A percentile compares a stretch with the other conserved stretches of the same genome.
These are phyloP conservation scores for Enteromius radiatus DNA, from an alignment of 2,797 vertebrate species.

Conservation along the genomic window DNA sequence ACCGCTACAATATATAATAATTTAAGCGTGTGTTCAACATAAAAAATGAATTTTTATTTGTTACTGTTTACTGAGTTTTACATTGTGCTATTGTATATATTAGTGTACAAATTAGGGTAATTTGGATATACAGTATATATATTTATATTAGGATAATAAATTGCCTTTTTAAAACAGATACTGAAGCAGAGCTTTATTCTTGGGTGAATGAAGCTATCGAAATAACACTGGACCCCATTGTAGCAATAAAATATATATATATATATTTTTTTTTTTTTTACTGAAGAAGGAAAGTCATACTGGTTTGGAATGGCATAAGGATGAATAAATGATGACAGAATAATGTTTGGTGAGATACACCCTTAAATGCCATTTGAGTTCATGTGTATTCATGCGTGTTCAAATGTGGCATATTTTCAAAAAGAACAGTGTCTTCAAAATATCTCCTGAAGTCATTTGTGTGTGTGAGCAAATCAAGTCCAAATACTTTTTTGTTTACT, in stretches of 20 bases:
- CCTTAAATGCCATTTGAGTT: background rate
- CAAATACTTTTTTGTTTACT: background rate
- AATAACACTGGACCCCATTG: background rate
- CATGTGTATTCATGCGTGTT: background rate
- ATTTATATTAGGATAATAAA: background rate
- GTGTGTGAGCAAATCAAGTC: background rate
- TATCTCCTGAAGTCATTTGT: background rate
- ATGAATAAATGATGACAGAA: background rate
- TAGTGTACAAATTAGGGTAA: too few species aligned
- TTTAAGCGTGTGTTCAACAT: background rate
- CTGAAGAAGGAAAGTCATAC: background rate
- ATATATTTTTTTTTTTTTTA: too few species aligned
- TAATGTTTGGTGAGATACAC: background rate
- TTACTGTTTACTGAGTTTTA: background rate
- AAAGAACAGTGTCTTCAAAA: background rate
- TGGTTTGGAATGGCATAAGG: background rate
- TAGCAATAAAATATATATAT: too few species aligned
- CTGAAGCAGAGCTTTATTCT: background rate
- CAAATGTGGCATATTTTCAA: background rate
- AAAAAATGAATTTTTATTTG: background rate
- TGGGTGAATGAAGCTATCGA: background rate
- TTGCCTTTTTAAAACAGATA: background rate
- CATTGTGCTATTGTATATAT: too few species aligned
- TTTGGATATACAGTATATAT: too few species aligned
- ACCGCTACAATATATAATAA: background rate